Percentiles rank a stretch among this genome's conserved stretches.
Evolutionary conservation across 2,797 vertebrate species (phyloP).

Genomic region (Ctenopoma kingsleyae): DNA sequence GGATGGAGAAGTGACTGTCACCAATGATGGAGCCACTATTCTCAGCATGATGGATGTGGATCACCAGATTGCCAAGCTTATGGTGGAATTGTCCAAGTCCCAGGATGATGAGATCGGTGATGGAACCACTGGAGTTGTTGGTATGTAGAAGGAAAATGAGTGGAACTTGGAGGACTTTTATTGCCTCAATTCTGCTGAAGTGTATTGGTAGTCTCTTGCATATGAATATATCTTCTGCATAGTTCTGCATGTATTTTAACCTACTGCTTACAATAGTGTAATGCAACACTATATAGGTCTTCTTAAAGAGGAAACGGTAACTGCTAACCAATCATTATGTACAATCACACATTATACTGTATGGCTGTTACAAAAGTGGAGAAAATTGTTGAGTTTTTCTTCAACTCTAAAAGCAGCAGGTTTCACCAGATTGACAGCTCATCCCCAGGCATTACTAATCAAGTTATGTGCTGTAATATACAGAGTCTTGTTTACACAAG

Average conservation of each 20-base stretch:
- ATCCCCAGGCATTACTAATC: no score
- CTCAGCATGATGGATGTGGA: constrained; percentile 99
- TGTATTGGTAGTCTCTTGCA: fast-evolving
- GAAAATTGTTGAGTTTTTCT: neutral
- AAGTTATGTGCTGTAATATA: no score
- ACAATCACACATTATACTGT: neutral
- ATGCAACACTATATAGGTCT: neutral
- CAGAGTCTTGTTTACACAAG: no score
- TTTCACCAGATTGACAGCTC: no score
- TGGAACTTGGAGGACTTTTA: neutral
- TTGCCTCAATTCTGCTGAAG: neutral
- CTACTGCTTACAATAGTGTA: fast-evolving
- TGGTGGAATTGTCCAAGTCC: constrained; percentile 99
- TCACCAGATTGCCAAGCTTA: constrained; percentile 97
- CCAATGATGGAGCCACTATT: constrained; percentile 98
- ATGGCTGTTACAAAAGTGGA: neutral
- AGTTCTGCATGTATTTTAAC: neutral
- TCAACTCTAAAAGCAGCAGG: neutral
- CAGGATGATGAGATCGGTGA: constrained; percentile 99
- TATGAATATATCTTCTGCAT: neutral
- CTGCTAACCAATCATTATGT: no score
- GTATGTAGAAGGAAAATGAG: constrained; percentile 77
- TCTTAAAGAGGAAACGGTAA: neutral
- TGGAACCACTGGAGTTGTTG: constrained; percentile 98
- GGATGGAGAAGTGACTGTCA: constrained; percentile 98